Evolutionary conservation across 1,140 invertebrate species (phyloP), one percentile per base, ranked within the genome.

Genomic region (Oreohelix idahoensis): DNA sequence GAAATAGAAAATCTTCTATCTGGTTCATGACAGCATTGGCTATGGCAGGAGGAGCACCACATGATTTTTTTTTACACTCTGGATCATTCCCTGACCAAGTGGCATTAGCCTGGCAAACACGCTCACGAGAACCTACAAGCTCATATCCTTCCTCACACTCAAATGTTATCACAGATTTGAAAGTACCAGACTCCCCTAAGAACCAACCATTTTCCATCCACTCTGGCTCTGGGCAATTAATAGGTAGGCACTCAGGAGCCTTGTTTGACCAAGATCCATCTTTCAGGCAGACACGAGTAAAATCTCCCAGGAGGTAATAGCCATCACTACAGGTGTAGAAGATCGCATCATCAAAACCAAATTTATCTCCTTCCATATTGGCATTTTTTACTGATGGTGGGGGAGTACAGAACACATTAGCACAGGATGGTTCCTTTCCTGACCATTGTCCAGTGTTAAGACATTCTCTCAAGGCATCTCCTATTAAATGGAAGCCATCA

Each of bases 381-480:
- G 96, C 96, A 2, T 97, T 96, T 36, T 86, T 73, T 35, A 90
- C 80, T 49, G 81, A 63, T 26, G 84, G 84, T 17, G 87, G 88
- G 20, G 42, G 81, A 75, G 87, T 5, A 87, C 93, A 88, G 94
- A 91, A 0, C 96, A 88, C 84, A 17, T 87, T 79, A n/a, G 70
- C 45, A 85, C 89, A 90, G 38, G 73, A 66, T 1, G 89, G 97
- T 4, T 95, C 93, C 80, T 95, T 95, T 17, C 95, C 95, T 84
- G 96, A 96, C 97, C 97, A 98, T 0, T 96, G 96, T 23, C 96
- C 97, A 90, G 97, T 96, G 90, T 97, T 97, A 26, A 96, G 94
- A 90, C 97, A 98, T 69, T 96, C 91, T 86, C 96, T 93, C 81
- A 88, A 70, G 13, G 86, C 39, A 0, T 89, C 83, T 83, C 96